Evolutionary conservation across 2,888 invertebrate genomes (phyloP).

Genomic region (Cistogaster globosa): DNA sequence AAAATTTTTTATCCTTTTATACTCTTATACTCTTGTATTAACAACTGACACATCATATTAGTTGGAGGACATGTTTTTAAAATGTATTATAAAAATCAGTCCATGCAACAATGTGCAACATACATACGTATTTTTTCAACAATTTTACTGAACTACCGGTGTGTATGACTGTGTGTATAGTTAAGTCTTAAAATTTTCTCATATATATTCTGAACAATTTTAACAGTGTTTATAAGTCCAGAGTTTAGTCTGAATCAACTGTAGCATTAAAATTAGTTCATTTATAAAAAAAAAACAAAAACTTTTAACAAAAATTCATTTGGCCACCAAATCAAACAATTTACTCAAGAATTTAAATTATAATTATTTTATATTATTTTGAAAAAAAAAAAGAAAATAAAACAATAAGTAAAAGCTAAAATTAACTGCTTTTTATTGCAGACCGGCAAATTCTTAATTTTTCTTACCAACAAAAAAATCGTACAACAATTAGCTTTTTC

Average conservation of each 20-base stretch:
- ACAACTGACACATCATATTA: slow-evolving; percentile 52
- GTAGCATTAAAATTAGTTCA: too few relatives aligned
- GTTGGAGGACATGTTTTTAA: slow-evolving; percentile 46
- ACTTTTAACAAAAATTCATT: too few relatives aligned
- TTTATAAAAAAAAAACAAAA: too few relatives aligned
- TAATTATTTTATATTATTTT: slow-evolving; percentile 50
- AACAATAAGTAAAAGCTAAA: slow-evolving; percentile 31
- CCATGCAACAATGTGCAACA: neutral
- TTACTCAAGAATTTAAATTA: slow-evolving; percentile 59
- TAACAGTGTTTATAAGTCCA: too few relatives aligned
- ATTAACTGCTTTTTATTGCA: slow-evolving; percentile 13
- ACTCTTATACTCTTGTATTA: slow-evolving; percentile 16
- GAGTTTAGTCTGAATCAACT: too few relatives aligned
- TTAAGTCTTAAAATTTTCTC: too few relatives aligned
- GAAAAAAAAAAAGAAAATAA: neutral
- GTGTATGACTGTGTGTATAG: too few relatives aligned
- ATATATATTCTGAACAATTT: too few relatives aligned
- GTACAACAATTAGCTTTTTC: slow-evolving; percentile 46
- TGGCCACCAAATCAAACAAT: slow-evolving; percentile 24
- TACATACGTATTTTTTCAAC: too few relatives aligned
- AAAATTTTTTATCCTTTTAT: slow-evolving; percentile 27
- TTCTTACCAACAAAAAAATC: slow-evolving; percentile 8
- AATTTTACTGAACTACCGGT: too few relatives aligned
- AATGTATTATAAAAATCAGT: slow-evolving; percentile 3
- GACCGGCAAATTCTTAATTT: slow-evolving; percentile 63